phyloP scores from a whole-genome alignment of 2,888 invertebrate genomes.

The Lepidocyrtoides sp. region DNA sequence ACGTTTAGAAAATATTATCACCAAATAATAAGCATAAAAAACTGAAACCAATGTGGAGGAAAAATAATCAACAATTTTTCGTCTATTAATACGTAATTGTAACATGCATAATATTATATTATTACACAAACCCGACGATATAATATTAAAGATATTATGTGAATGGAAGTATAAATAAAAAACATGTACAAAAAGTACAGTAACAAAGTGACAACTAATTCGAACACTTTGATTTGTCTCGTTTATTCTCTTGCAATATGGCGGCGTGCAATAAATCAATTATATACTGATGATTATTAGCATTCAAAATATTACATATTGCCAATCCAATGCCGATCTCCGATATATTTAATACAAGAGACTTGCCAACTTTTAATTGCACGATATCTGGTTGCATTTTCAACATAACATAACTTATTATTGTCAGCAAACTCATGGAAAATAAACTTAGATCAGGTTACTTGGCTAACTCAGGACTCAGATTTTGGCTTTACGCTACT shows the following conservation, averaged over 20 bases:
- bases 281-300: no score
- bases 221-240: background rate
- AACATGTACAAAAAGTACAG: constrained; percentile 24
- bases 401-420: no score
- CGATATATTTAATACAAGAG: no score
- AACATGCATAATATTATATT: constrained; percentile 18
- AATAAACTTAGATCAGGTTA: no score
- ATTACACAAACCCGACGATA: background rate
- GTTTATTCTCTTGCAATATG: background rate
- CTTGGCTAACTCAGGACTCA: no score
- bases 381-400: no score
- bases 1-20: constrained; percentile 33
- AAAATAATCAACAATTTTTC: background rate
- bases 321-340: no score
- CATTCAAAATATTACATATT: no score
- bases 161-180: constrained; percentile 28
- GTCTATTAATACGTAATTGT: background rate
- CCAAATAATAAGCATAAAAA: background rate
- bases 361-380: no score
- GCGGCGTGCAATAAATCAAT: background rate
- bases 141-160: constrained; percentile 14
- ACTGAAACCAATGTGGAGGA: constrained; percentile 9
- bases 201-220: constrained; percentile 12
- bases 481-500: no score
- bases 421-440: no score